Base-by-base conservation (phyloP, 2,888 invertebrate genomes). In the Troglohyphantes excavatus region DNA sequence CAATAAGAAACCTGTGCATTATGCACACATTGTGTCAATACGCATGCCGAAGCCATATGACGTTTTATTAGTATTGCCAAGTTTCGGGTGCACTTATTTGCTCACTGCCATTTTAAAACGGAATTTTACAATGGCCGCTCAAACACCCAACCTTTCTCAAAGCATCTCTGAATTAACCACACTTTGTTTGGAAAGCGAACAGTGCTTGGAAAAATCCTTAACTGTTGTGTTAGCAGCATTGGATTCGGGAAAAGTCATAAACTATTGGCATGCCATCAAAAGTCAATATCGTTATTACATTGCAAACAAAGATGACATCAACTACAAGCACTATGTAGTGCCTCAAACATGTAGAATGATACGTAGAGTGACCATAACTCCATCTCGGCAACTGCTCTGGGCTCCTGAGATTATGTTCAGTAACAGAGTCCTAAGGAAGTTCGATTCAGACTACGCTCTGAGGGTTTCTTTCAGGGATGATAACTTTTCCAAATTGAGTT, bases 391-490 rank as follows among this genome's bases (percentile, higher is more conserved):
- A 13, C 26, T 91, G 23, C 26, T 91, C 7, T 88, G 79, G 83
- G 79, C 90, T 17, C 67, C 87, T 17, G 90, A 91, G 84, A 78
- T 91, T 9, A 88, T 88, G 88, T 72, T 73, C 5, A n/a, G 76
- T 5, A 91, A 91, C 33, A n/a, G 90, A 19, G 81, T 91, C 7
- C 61, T 91, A 2, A 67, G 91, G 23, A 90, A 91, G 17, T 91
- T 81, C 59, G 90, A 91, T 63, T 75, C 91, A 5, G 91, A 91
- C 13, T 91, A 70, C 68, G 83, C 91, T 0, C 23, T 91, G 13
- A 29, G 91, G 11, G 91, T 91, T 9, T 81, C 86, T 13, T 90
- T 91, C 29, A 82, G 91, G 9, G 91, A 91, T 53, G 91, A 91
- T 43, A 84, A 91, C 53, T 79, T 79, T n/a, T 78, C 68, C 1